These are phyloP conservation scores for Cynocephalus volans DNA, from an alignment of 2,113 vertebrate species.

Conservation along the genomic window DNA sequence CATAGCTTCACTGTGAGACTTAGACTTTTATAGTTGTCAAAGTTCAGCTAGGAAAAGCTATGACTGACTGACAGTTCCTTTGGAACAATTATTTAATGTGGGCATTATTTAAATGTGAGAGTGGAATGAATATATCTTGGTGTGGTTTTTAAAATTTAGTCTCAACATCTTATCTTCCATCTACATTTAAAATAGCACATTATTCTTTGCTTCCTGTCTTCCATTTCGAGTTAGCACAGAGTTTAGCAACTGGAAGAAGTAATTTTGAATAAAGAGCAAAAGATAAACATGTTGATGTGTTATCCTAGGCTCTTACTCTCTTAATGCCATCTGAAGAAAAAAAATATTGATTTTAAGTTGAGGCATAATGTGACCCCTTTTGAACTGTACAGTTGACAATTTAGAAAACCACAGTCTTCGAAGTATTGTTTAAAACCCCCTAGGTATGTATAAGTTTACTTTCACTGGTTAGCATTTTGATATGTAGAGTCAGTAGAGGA, in stretches of 20 bases:
- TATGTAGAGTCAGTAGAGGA: background rate
- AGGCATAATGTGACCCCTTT: slow-evolving; percentile 39
- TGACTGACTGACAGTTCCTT: slow-evolving; percentile 78
- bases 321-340: background rate
- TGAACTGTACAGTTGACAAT: background rate
- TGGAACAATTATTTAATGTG: slow-evolving; percentile 82
- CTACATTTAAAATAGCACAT: slow-evolving; percentile 75
- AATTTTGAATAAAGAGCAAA: slow-evolving; percentile 69
- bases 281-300: slow-evolving; percentile 39
- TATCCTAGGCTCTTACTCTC: slow-evolving; percentile 14
- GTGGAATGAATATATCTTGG: slow-evolving; percentile 68
- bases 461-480: slow-evolving; percentile 41
- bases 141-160: slow-evolving; percentile 71
- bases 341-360: slow-evolving; percentile 29
- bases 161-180: slow-evolving; percentile 72
- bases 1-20: slow-evolving; percentile 42
- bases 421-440: slow-evolving; percentile 6
- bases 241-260: slow-evolving; percentile 35
- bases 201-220: slow-evolving; percentile 60
- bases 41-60: slow-evolving; percentile 52
- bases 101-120: slow-evolving; percentile 81
- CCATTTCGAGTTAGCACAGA: slow-evolving; percentile 46
- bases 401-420: slow-evolving; percentile 47
- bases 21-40: slow-evolving; percentile 65
- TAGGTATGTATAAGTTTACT: background rate